phyloP scores from a whole-genome alignment of 2,797 vertebrate species.

The Distichodus sexfasciatus region DNA sequence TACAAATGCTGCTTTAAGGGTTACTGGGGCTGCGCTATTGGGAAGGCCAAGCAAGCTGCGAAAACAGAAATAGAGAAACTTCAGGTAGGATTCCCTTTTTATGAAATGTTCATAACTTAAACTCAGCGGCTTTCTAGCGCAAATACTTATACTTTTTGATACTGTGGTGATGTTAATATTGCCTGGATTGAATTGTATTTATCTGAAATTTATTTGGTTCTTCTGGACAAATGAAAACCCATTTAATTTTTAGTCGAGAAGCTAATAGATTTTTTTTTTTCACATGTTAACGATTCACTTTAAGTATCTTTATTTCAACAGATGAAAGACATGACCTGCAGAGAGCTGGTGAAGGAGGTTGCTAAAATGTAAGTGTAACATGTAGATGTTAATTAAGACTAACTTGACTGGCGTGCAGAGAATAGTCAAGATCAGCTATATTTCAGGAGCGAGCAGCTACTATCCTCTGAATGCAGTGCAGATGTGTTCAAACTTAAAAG shows the following conservation, averaged over 20 bases:
- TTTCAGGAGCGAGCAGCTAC: no score
- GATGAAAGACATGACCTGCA: slow-evolving; percentile 98
- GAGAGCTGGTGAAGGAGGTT: slow-evolving; percentile 95
- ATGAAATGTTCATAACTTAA: neutral
- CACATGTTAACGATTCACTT: neutral
- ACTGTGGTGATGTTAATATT: neutral
- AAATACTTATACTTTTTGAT: neutral
- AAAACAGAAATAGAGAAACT: slow-evolving; percentile 99
- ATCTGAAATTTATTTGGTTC: slow-evolving; percentile 3
- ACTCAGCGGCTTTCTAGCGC: neutral
- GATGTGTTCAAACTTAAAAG: no score
- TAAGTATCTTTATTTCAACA: slow-evolving; percentile 1
- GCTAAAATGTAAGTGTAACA: slow-evolving; percentile 92
- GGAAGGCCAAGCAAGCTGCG: slow-evolving; percentile 96
- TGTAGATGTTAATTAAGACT: no score
- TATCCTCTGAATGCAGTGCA: no score
- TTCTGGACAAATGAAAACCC: neutral
- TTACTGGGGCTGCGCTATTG: slow-evolving; percentile 97
- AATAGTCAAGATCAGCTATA: no score
- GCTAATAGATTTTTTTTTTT: neutral
- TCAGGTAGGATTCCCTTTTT: slow-evolving; percentile 73
- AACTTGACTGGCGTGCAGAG: no score
- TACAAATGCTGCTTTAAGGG: slow-evolving; percentile 81
- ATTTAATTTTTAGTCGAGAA: neutral
- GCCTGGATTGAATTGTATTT: neutral